Conservation (phyloP, 2,888 invertebrate species). For the Polymixis flavicincta region DNA sequence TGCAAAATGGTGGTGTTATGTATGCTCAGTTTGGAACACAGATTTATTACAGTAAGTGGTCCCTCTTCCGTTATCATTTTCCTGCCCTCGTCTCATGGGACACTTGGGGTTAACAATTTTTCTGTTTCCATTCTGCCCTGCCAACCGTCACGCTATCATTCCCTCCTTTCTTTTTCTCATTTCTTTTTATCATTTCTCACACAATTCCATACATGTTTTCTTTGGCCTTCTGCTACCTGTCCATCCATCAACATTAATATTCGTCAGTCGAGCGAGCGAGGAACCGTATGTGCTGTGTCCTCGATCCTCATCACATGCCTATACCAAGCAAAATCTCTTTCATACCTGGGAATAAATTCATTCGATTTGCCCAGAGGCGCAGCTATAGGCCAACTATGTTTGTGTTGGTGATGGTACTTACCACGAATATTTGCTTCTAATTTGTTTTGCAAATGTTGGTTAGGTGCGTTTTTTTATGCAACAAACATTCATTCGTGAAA, state of each 20-base stretch:
- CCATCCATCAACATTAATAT: not conserved
- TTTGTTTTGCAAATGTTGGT: not conserved
- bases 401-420: too few relatives aligned
- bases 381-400: not conserved
- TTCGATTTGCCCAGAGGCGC: not conserved
- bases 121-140: not conserved
- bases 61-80: not conserved
- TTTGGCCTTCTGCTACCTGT: not conserved
- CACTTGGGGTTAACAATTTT: not conserved
- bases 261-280: not conserved
- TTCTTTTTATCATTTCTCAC: not conserved
- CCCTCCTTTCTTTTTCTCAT: not conserved
- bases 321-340: not conserved
- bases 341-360: not conserved
- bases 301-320: not conserved
- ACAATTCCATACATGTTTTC: not conserved
- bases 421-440: too few relatives aligned
- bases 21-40: slow-evolving; percentile 43
- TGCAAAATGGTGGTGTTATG: slow-evolving; percentile 44
- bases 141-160: not conserved
- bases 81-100: not conserved
- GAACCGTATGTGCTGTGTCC: not conserved
- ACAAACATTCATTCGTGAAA: not conserved
- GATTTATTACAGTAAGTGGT: slow-evolving; percentile 48
- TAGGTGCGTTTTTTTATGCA: not conserved